Base-by-base conservation (phyloP, 2,113 vertebrate species). In the Recurvirostra avosetta region DNA sequence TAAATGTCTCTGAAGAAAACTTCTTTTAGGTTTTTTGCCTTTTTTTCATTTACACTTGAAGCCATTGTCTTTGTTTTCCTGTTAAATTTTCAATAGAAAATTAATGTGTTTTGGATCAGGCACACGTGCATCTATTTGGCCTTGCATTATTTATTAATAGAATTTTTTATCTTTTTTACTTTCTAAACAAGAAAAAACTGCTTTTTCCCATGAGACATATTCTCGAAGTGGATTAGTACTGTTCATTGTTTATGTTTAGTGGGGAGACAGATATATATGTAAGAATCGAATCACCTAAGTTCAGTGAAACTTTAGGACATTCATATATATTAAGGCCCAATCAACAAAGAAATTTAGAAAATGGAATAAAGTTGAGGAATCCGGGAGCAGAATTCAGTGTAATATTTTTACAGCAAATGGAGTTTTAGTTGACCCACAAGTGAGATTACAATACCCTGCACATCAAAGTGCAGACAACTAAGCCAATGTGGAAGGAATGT, bases 1-100 rank as follows among this genome's bases (percentile, higher is more conserved):
- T 90, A 94, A 94, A 91, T 62, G 90, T 97, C 88, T 96, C 93
- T 80, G 82, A 91, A 96, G 80, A 93, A 96, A 97, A 92, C 50
- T 92, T 92, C 90, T 20, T 77, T 93, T 90, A 72, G 90, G 16
- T 80, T 50, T 78, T 50, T 79, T 4, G 45, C 18, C 18, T 21
- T 38, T 63, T 91, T 82, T 84, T 45, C 14, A 47, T 90, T 94
- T 96, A 84, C 79, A 95, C 75, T 91, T 96, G 82, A 95, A 95
- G 79, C 56, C 1, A 52, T 92, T 86, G 67, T 74, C 78, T 95
- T 92, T 94, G 61, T 92, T 94, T 92, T 95, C 61, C 56, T 73
- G 27, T 78, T 92, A 84, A 87, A 52, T 76, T 50, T 94, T 75
- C 80, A 83, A 87, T 23, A 85, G 50, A 63, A 74, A 91, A 77